Base-by-base conservation (phyloP, 2,113 vertebrate species). In the Pseudopipra pipra region DNA sequence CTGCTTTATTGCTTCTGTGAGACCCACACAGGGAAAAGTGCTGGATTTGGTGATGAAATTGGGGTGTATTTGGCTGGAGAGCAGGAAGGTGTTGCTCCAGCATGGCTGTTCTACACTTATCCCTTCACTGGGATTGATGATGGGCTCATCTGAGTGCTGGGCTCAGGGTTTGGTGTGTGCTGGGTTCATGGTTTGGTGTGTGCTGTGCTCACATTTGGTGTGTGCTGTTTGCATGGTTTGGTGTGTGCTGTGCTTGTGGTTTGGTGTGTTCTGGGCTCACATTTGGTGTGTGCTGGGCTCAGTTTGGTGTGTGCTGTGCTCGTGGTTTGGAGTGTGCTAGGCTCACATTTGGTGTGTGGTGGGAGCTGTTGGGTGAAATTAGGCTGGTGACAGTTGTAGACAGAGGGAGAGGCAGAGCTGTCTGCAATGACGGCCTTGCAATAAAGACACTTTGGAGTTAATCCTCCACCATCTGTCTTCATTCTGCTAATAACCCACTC, bases 381-480 rank as follows among this genome's bases (percentile, higher is more conserved):
- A 87, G 94, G 62, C 41, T 61, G 83, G 85, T 96, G 95, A 80
- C 96, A 87, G 86, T 54, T 75, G 71, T 11, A 85, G 90, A 16
- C 77, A 56, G 85, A 80, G 90, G 58, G 63, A 92, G 66, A 78
- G 47, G 68, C 47, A 94, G 79, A 87, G 83, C 91, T 82, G 93
- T 95, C 96, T 93, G 90, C 82, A 88, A 8, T 23, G 83, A 94
- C 12, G 43, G 96, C 89, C 70, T 22, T 23, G 70, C 93, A 94
- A 90, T 97, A 75, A 97, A 98, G 96, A 97, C 30, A 7, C 95
- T 96, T 68, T 70, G 94, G 94, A 96, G 85, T 95, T 95, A 97
- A 94, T 97, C 96, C 97, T 93, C 73, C 73, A 37, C 97, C 97
- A 98, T 98, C 98, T 98, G 98, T 98, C 97, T 98, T 95, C 61